Conservation (phyloP, 1,140 invertebrate species). For the Drosophila nigrodunni region DNA sequence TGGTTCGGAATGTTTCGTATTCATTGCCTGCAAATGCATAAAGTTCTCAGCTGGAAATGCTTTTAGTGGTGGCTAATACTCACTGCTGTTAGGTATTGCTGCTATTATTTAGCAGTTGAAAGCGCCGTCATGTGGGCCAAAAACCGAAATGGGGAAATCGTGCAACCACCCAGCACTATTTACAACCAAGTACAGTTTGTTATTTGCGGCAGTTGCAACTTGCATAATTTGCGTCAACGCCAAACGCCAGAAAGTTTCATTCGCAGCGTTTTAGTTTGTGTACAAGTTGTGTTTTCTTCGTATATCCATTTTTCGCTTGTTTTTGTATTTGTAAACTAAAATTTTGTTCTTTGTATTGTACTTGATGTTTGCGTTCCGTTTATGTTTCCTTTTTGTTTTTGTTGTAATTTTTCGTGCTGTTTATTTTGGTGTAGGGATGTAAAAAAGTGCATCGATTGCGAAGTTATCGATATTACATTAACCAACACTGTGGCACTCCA, state of each 20-base stretch:
- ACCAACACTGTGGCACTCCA: background rate
- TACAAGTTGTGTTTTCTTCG: background rate
- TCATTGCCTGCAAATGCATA: constrained; percentile 55
- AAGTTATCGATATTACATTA: constrained; percentile 22
- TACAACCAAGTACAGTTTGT: constrained; percentile 47
- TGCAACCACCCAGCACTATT: constrained; percentile 21
- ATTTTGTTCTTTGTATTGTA: constrained; percentile 8
- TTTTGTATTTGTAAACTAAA: background rate
- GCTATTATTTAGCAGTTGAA: background rate
- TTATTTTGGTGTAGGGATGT: constrained; percentile 55
- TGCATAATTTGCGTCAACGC: constrained; percentile 69
- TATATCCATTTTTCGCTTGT: constrained; percentile 15
- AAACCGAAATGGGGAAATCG: background rate
- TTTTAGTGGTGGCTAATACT: background rate
- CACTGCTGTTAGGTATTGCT: constrained; percentile 16
- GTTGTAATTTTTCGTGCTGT: constrained; percentile 52
- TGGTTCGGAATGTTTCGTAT: constrained; percentile 80
- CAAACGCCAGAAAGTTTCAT: background rate
- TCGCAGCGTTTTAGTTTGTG: background rate
- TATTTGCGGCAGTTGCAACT: constrained; percentile 64
- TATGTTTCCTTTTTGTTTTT: constrained; percentile 47
- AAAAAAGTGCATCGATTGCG: constrained; percentile 39
- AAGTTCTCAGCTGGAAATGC: background rate
- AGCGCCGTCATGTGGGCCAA: background rate
- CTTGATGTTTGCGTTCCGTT: constrained; percentile 31